Evolutionary conservation across 2,797 vertebrate species (phyloP), one percentile per base, ranked within the genome.

Genomic region (Bothrops alternatus): DNA sequence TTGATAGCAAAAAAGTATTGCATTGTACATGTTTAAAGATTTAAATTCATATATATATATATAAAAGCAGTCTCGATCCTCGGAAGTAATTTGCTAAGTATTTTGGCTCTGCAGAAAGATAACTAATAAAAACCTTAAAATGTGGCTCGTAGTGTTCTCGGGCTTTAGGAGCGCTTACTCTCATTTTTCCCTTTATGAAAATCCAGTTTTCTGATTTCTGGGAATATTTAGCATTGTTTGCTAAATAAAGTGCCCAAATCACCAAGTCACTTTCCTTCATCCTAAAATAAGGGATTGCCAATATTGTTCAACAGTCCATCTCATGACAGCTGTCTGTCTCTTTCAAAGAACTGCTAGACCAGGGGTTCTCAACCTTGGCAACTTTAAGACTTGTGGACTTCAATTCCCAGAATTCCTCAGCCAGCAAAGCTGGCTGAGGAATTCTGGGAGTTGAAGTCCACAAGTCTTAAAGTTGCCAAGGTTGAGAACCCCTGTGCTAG

Each of bases 91-190:
- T 98, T 98, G 96, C 97, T 97, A 97, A 98, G 96, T 97, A 97
- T 96, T 98, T 98, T 98, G 96, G 97, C 97, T 98, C 96, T 98
- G 97, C 97, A 96, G 95, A 97, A 96, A 97, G 95, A 94, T 95
- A 53, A 96, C 96, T 97, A 98, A 98, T 98, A 98, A 98, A 50
- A 98, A 97, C 93, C 93, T 88, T 97, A 94, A 96, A 96, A 95
- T 93, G n/a, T 87, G 93, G 60, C n/a, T 93, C 32, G 13, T 91
- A 47, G 47, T 94, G 92, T 95, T 87, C 20, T 94, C 8, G 11
- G 26, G 8, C 1, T 90, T 47, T 57, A 28, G 50, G 7, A 26
- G 82, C 91, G 86, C 87, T 47, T 25, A 47, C 11, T 47, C 73
- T 82, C 3, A 12, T 4, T 42, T 69, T 25, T 6, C 2, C 2